Percentiles rank a stretch among this genome's conserved stretches.
Evolutionary conservation across 2,113 vertebrate species (phyloP).

Genomic region (Mola mola): DNA sequence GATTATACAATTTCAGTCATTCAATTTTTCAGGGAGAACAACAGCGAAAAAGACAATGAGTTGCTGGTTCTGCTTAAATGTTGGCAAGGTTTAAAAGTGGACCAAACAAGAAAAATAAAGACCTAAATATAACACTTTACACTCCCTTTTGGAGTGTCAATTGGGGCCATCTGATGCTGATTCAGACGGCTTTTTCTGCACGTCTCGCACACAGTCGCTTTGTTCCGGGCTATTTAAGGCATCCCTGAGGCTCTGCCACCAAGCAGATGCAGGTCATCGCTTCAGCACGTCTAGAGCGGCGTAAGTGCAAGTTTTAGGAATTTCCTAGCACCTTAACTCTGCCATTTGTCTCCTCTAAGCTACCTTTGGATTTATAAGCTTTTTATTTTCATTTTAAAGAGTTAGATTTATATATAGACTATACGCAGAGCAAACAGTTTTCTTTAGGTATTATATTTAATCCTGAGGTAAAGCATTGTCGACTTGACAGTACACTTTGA

Average conservation of each 20-base stretch:
- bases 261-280: neutral
- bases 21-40: slow-evolving; percentile 28
- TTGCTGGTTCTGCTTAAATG: slow-evolving; percentile 51
- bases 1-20: slow-evolving; percentile 43
- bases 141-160: slow-evolving; percentile 35
- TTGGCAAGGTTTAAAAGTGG: slow-evolving; percentile 48
- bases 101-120: slow-evolving; percentile 23
- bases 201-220: slow-evolving; percentile 31
- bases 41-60: slow-evolving; percentile 25
- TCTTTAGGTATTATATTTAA: slow-evolving; percentile 7
- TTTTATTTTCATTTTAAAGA: neutral
- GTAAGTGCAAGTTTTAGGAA: slow-evolving; percentile 1
- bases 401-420: too few relatives aligned
- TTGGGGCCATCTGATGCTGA: slow-evolving; percentile 55
- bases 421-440: neutral
- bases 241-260: slow-evolving; percentile 16
- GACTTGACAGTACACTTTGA: slow-evolving; percentile 38
- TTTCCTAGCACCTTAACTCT: neutral
- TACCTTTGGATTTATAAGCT: neutral
- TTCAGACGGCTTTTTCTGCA: slow-evolving; percentile 38
- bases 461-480: slow-evolving; percentile 22
- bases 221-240: slow-evolving; percentile 55
- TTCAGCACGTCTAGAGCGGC: slow-evolving; percentile 25
- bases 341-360: neutral
- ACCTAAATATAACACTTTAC: slow-evolving; percentile 59